Percentiles rank a stretch among this genome's conserved stretches.
Conservation (phyloP, 2,797 vertebrate genomes). For the Poeciliopsis presidionis region DNA sequence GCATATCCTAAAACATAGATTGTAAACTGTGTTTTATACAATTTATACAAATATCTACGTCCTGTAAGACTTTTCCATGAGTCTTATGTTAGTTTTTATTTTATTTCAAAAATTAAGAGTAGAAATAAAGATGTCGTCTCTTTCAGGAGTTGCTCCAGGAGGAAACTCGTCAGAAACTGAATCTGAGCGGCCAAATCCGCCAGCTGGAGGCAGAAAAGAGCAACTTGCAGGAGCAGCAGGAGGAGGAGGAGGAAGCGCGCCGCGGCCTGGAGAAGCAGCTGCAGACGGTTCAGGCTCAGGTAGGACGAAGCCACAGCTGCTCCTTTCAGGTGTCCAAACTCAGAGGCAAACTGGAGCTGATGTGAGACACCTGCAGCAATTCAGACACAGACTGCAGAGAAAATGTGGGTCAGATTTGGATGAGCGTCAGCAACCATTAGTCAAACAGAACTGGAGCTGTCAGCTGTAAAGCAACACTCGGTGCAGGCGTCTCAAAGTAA, state of each 20-base stretch:
- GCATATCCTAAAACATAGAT: no score
- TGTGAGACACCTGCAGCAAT: constrained; percentile 24
- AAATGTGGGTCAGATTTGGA: constrained; percentile 1
- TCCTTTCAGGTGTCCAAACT: constrained; percentile 12
- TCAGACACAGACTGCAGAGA: constrained; percentile 14
- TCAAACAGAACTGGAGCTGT: not conserved
- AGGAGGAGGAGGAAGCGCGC: constrained; percentile 94
- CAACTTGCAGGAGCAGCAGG: constrained; percentile 94
- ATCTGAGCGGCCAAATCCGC: constrained; percentile 92
- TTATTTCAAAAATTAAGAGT: not conserved
- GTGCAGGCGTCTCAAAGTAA: not conserved
- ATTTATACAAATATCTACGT: no score
- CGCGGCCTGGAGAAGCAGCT: constrained; percentile 95
- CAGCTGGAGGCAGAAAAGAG: constrained; percentile 96
- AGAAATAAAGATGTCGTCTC: no score
- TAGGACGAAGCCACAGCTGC: constrained; percentile 46
- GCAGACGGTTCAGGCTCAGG: constrained; percentile 89
- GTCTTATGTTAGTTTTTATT: not conserved
- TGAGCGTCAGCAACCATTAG: not conserved
- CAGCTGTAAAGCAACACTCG: not conserved
- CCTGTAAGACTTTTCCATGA: no score
- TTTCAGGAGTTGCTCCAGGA: constrained; percentile 94
- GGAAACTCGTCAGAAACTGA: constrained; percentile 97
- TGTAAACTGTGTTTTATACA: no score
- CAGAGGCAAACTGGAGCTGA: constrained; percentile 2